Evolutionary conservation across 2,888 invertebrate genomes (phyloP), one percentile per base, ranked within the genome.

Genomic region (Cosmorhoe ocellata): DNA sequence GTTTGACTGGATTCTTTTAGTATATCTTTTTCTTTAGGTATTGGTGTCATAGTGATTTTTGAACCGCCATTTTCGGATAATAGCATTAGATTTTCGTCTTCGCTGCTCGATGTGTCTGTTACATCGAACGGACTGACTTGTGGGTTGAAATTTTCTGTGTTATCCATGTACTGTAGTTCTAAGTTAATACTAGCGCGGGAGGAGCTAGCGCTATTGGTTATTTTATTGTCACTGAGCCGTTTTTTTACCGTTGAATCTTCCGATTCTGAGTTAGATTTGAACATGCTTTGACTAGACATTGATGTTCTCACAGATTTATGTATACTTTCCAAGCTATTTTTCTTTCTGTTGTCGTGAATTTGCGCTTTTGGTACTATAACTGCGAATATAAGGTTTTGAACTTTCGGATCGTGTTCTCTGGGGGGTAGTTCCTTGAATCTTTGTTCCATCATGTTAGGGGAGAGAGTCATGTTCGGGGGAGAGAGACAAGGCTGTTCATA

Each of bases 71-170:
- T 86, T 56, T 91, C 91, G 0, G 90, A 86, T 7, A 91, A 58
- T 2, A 91, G 61, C 81, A 91, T 80, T 7, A 91, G 43, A 43
- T 91, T 86, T 37, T 91, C 91, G 33, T 91, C 91, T 67, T 91
- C 91, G 31, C 88, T 88, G 53, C 87, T 87, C 0, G 91, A 90
- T 22, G 89, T 86, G 39, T 90, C 90, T 0, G 90, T 76, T 0
- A 88, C 9, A 37, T 80, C 77, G 57, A 76, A 77, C 0, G 80
- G 76, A 42, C 83, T 83, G 7, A 84, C 78, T 7, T 67, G 77
- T 0, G 68, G 65, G 6, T 72, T 76, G 22, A 74, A 82, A n/a
- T 88, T 32, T n/a, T 41, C 87, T 0, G 80, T 71, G 0, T 72
- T 76, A 6, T 84, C 85, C 0, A 90, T 78, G 30, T 87, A 89